Percentiles rank a stretch among this genome's conserved stretches.
phyloP scores from a whole-genome alignment of 2,797 vertebrate species.

The Pogoniulus pusillus region DNA sequence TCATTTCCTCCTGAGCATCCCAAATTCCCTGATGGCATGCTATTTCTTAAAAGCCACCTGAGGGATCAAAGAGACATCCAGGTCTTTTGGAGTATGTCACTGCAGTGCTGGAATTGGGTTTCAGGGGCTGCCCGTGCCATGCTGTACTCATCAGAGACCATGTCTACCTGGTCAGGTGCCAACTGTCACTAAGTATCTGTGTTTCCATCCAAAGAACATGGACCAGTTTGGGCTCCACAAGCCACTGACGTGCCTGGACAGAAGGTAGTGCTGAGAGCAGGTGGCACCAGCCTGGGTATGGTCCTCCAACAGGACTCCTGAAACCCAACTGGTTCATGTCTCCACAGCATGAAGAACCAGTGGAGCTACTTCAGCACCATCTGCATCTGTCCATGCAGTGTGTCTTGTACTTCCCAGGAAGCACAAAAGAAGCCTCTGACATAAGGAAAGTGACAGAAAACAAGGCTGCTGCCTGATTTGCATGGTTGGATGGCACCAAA shows the following conservation, averaged over 20 bases:
- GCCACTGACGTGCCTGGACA: neutral
- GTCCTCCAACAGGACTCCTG: rapidly evolving
- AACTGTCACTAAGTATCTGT: neutral
- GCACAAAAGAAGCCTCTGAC: neutral
- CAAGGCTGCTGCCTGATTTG: conserved; percentile 8
- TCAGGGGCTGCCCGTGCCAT: neutral
- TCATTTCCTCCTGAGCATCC: neutral
- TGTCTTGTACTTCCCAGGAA: neutral
- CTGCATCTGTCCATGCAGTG: neutral
- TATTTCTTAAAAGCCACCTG: neutral
- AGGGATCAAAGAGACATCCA: neutral
- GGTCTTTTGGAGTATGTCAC: neutral
- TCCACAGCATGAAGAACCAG: neutral
- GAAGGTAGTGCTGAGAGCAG: neutral
- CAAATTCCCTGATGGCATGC: neutral
- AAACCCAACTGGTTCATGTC: neutral
- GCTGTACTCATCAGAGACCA: neutral
- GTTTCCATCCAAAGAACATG: neutral
- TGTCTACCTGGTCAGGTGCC: neutral
- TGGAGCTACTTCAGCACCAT: neutral
- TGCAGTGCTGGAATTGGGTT: neutral
- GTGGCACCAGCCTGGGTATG: neutral
- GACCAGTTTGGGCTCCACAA: neutral
- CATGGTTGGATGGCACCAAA: neutral
- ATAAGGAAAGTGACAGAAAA: conserved; percentile 1